Conservation (phyloP, 1,140 invertebrate genomes). For the Hydropsyche tenuis region DNA sequence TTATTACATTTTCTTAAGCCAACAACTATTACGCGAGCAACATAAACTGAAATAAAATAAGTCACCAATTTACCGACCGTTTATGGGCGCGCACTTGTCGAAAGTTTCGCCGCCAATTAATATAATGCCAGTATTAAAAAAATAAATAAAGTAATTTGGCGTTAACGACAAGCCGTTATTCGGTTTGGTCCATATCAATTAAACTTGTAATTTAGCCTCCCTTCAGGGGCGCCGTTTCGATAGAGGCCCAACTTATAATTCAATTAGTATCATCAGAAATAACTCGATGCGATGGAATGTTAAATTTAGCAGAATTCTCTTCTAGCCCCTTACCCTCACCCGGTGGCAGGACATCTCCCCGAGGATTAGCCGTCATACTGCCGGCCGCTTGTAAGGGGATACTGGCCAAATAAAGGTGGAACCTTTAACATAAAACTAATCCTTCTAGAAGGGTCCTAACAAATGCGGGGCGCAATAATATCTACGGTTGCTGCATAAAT, state of each 20-base stretch:
- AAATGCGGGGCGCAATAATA: conserved; percentile 44
- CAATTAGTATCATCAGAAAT: conserved; percentile 41
- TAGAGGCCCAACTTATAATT: conserved; percentile 34
- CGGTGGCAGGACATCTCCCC: conserved; percentile 14
- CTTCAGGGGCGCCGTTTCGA: conserved; percentile 14
- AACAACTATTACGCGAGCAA: conserved; percentile 12
- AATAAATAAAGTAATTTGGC: background rate
- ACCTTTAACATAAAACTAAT: conserved; percentile 45
- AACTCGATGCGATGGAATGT: conserved; percentile 41
- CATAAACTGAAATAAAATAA: conserved; percentile 28
- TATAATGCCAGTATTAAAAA: background rate
- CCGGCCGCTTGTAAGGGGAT: conserved; percentile 37
- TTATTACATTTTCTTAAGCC: conserved; percentile 28
- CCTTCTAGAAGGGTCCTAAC: conserved; percentile 43
- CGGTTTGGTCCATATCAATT: conserved; percentile 15
- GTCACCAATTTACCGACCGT: background rate
- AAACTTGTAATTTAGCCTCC: conserved; percentile 11
- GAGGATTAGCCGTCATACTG: conserved; percentile 39
- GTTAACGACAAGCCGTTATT: background rate
- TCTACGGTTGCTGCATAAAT: conserved; percentile 19
- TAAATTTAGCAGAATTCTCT: conserved; percentile 40
- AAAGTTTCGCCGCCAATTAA: no score
- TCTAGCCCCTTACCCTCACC: background rate
- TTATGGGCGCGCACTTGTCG: no score
- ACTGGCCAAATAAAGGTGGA: conserved; percentile 37